These are phyloP conservation scores for Procavia capensis DNA, from an alignment of 2,113 vertebrate genomes.

Conservation along the genomic window DNA sequence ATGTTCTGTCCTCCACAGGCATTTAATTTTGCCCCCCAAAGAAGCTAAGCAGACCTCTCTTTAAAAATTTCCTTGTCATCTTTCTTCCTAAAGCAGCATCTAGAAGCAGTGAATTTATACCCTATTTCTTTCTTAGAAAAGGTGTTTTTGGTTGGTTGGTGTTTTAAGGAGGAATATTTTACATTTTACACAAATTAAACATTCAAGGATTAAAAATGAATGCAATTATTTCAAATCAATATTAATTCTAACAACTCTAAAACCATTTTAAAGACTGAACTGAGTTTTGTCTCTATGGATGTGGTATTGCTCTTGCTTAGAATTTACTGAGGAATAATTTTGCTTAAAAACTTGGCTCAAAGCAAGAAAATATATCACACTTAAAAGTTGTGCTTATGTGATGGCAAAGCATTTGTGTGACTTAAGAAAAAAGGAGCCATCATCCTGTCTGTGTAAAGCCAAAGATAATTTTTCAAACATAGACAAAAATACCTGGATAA, in stretches of 20 bases:
- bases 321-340: background rate
- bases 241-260: slow-evolving; percentile 26
- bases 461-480: slow-evolving; percentile 34
- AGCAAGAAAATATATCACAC: background rate
- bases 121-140: background rate
- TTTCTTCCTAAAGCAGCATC: background rate
- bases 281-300: background rate
- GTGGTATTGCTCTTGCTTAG: background rate
- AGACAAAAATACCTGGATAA: slow-evolving; percentile 42
- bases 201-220: background rate
- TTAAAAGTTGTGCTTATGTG: background rate
- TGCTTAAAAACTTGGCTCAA: background rate
- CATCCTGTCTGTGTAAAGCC: background rate
- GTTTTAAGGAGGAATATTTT: background rate
- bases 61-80: slow-evolving; percentile 33
- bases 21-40: background rate
- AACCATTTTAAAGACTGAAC: background rate
- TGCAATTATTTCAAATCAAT: slow-evolving; percentile 15
- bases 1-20: background rate
- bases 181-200: background rate
- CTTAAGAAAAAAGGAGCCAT: background rate
- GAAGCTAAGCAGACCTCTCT: background rate
- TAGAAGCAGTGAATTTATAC: background rate
- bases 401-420: background rate
- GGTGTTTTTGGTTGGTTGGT: background rate